Conservation (phyloP, 2,113 vertebrate genomes). For the Corvus cornix region DNA sequence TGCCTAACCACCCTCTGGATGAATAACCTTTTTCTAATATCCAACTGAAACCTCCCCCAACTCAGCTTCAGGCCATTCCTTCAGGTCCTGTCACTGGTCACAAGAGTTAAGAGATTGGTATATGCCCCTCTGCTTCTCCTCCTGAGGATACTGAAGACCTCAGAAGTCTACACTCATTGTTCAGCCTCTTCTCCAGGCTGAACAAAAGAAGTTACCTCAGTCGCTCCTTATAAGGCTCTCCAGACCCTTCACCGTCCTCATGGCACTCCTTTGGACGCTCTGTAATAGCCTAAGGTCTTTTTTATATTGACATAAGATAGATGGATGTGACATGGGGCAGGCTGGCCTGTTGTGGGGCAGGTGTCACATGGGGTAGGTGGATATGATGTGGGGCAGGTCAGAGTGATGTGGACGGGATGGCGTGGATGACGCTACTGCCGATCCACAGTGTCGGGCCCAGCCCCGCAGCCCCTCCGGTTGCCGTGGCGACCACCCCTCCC, state of each 20-base stretch:
- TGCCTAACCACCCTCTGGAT: not conserved
- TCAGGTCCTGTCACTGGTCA: not conserved
- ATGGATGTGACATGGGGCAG: not conserved
- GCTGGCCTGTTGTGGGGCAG: not conserved
- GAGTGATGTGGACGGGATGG: not conserved
- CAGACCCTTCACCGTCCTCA: not conserved
- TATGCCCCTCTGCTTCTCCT: not conserved
- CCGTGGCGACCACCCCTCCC: not conserved
- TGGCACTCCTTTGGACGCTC: not conserved
- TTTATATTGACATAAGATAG: not conserved
- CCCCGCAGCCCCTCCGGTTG: not conserved
- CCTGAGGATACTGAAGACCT: not conserved
- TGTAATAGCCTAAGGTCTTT: not conserved
- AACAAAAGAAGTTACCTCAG: not conserved
- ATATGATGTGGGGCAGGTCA: too few species aligned
- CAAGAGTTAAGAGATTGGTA: too few species aligned
- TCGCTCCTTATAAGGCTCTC: not conserved
- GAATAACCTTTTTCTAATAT: not conserved
- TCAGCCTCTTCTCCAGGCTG: too few species aligned
- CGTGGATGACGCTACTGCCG: too few species aligned
- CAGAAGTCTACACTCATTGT: not conserved
- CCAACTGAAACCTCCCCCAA: not conserved
- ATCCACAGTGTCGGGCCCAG: fast-evolving
- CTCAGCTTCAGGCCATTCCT: not conserved
- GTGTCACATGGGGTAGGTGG: not conserved